Evolutionary conservation across 2,888 invertebrate genomes (phyloP).

Genomic region (Rhamnusium bicolor): DNA sequence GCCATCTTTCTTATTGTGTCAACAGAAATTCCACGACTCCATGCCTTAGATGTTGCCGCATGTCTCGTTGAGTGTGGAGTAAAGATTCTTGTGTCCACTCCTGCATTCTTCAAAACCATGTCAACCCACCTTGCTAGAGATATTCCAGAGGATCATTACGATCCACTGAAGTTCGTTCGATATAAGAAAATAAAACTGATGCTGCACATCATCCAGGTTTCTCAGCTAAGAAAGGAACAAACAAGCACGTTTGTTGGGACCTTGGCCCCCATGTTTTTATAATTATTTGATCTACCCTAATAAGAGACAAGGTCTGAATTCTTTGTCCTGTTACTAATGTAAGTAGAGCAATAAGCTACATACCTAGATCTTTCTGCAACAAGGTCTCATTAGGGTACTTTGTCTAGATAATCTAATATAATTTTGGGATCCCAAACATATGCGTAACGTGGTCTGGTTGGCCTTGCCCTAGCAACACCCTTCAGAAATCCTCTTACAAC

Average conservation of each 20-base stretch:
- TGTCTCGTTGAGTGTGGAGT: no score
- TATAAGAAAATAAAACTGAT: not conserved
- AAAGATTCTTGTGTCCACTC: no score
- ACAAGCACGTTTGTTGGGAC: not conserved
- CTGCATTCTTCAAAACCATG: no score
- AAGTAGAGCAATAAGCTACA: not conserved
- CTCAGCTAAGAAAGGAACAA: not conserved
- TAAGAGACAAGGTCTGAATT: not conserved
- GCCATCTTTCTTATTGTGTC: no score
- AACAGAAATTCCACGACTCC: no score
- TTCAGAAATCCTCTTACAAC: no score
- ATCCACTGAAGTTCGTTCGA: not conserved
- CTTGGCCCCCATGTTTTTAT: not conserved
- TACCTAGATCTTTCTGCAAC: not conserved
- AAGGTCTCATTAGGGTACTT: no score
- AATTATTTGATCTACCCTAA: not conserved
- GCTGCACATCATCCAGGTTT: not conserved
- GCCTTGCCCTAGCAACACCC: no score
- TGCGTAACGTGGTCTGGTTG: no score
- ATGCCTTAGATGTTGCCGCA: no score
- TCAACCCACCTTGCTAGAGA: not conserved
- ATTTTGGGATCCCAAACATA: no score
- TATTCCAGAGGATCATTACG: not conserved
- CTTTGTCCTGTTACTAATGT: not conserved
- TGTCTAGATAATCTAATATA: no score